These are phyloP conservation scores for Xiphophorus hellerii DNA, from an alignment of 2,113 vertebrate genomes.

Conservation along the genomic window DNA sequence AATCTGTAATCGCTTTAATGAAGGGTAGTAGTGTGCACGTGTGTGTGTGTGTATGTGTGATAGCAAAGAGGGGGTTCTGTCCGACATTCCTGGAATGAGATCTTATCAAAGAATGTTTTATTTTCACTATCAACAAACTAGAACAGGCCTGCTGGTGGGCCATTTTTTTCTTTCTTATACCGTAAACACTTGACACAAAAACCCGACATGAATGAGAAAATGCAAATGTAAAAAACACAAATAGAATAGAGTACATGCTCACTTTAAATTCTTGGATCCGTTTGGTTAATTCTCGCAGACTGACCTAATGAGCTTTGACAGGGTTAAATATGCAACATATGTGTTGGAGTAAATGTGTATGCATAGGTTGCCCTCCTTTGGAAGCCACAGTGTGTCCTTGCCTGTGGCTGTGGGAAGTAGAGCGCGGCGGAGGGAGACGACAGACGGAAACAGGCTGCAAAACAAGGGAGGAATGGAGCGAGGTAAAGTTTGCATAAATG, in stretches of 20 bases:
- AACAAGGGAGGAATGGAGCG: background rate
- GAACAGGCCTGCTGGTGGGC: background rate
- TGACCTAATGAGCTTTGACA: conserved; percentile 6
- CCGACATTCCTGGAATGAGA: background rate
- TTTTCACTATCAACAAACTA: background rate
- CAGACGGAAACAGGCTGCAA: background rate
- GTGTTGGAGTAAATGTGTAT: conserved; percentile 13
- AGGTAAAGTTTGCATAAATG: conserved; percentile 7
- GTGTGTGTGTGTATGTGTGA: conserved; percentile 20
- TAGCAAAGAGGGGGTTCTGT: conserved; percentile 1
- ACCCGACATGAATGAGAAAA: conserved; percentile 24
- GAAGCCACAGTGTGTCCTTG: conserved; percentile 52
- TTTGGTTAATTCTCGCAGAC: background rate
- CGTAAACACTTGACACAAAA: conserved; percentile 8
- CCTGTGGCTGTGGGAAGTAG: conserved; percentile 61
- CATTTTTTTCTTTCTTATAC: conserved; percentile 11
- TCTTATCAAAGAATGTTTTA: conserved; percentile 2
- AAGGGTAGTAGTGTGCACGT: conserved; percentile 37
- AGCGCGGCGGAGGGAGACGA: conserved; percentile 39
- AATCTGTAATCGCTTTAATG: conserved; percentile 68
- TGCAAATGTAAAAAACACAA: conserved; percentile 20
- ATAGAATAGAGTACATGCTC: background rate
- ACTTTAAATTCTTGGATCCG: background rate
- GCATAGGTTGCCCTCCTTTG: conserved; percentile 52
- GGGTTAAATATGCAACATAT: conserved; percentile 1